A percentile compares a stretch with the other conserved stretches of the same genome.
These are phyloP conservation scores for Xerus rutilus DNA, from an alignment of 2,797 vertebrate species.

Conservation along the genomic window DNA sequence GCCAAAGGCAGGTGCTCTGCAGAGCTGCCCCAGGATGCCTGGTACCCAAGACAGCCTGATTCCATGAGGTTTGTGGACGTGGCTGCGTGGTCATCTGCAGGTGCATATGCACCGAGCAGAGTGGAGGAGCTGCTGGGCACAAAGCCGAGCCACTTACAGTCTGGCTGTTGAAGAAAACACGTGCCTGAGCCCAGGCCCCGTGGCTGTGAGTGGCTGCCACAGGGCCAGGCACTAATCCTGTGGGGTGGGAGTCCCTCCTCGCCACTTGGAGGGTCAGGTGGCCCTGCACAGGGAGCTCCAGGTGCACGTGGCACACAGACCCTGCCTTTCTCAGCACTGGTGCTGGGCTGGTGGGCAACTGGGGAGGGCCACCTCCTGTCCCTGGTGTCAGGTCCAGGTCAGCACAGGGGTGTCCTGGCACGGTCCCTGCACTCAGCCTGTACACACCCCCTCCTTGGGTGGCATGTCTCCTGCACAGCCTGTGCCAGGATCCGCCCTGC, in stretches of 20 bases:
- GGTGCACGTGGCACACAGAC: no score
- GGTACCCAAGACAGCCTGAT: background rate
- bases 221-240: no score
- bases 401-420: no score
- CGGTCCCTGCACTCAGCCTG: no score
- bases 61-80: background rate
- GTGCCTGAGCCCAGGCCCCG: background rate
- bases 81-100: background rate
- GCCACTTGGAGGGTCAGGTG: no score
- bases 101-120: background rate
- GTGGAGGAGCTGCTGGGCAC: background rate
- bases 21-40: background rate
- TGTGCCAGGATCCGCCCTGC: background rate
- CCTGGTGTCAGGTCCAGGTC: no score
- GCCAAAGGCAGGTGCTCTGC: background rate
- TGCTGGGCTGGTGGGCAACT: no score
- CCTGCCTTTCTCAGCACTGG: no score
- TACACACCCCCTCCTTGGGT: background rate
- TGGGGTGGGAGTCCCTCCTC: no score
- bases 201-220: no score
- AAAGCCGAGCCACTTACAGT: background rate
- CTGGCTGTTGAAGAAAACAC: background rate
- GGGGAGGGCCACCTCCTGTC: no score
- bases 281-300: no score
- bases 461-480: background rate